phyloP scores from a whole-genome alignment of 2,797 vertebrate genomes.

The Loris lydekkerianus region DNA sequence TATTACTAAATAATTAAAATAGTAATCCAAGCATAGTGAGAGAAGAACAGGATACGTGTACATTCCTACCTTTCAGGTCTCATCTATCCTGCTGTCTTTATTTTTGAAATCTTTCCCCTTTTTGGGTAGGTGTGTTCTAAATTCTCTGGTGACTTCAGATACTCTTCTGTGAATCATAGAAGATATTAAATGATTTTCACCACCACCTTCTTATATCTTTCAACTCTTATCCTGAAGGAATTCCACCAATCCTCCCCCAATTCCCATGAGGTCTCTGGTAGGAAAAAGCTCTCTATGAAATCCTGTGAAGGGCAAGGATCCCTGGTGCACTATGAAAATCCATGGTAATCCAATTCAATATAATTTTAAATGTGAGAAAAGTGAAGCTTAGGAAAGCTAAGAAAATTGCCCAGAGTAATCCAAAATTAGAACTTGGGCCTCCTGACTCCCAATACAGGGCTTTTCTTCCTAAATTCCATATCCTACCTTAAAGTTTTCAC shows the following conservation, averaged over 20 bases:
- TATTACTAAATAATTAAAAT: background rate
- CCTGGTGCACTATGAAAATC: background rate
- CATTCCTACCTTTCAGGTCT: background rate
- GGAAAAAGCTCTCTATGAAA: background rate
- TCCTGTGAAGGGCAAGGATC: background rate
- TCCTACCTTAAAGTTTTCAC: background rate
- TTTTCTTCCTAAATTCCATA: background rate
- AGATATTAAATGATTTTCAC: background rate
- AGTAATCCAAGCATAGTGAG: background rate
- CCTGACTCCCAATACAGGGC: background rate
- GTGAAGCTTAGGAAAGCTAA: constrained; percentile 2
- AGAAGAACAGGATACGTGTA: background rate
- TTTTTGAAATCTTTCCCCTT: background rate
- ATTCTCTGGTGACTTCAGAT: background rate
- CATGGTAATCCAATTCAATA: background rate
- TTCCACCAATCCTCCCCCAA: background rate
- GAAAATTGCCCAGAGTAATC: background rate
- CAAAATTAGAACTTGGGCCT: background rate
- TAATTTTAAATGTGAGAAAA: constrained; percentile 17
- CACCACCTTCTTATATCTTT: background rate
- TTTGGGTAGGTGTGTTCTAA: background rate
- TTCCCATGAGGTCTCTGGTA: background rate
- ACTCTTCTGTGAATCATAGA: background rate
- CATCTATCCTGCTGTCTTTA: background rate
- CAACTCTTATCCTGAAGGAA: background rate